Conservation (phyloP, 1,140 invertebrate species). For the Magallana angulata region DNA sequence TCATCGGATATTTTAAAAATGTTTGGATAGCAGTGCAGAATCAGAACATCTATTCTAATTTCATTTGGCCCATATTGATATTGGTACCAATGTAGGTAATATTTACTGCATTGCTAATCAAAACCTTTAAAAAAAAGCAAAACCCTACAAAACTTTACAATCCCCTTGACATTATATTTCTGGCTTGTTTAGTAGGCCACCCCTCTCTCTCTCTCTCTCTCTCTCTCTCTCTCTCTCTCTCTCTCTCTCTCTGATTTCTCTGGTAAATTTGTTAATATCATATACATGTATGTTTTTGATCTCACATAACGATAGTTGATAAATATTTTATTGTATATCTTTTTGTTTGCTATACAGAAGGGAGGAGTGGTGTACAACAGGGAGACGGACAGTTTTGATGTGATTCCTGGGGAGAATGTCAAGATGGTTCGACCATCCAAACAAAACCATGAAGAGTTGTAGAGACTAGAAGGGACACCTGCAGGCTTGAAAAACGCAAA, state of each 20-base stretch:
- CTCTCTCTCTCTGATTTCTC: background rate
- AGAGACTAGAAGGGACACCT: background rate
- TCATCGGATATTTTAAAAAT: too few relatives aligned
- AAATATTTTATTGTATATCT: background rate
- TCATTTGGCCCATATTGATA: too few relatives aligned
- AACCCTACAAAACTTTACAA: too few relatives aligned
- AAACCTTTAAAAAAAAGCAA: too few relatives aligned
- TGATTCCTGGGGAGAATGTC: constrained; percentile 19
- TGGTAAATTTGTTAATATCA: background rate
- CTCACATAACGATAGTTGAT: background rate
- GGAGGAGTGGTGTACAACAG: constrained; percentile 31
- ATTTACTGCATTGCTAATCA: too few relatives aligned
- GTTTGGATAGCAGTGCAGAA: too few relatives aligned
- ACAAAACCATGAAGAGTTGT: constrained; percentile 11
- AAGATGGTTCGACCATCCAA: constrained; percentile 11
- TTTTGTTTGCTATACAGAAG: background rate
- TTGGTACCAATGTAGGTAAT: too few relatives aligned
- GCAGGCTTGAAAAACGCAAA: too few relatives aligned
- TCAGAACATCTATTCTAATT: too few relatives aligned
- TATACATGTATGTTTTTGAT: too few relatives aligned
- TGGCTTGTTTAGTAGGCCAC: too few relatives aligned
- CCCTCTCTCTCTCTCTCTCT: background rate
- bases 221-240: background rate
- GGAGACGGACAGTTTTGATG: constrained; percentile 30
- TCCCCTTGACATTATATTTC: too few relatives aligned